Conservation (phyloP, 2,113 vertebrate species). For the Actinemys pallida region DNA sequence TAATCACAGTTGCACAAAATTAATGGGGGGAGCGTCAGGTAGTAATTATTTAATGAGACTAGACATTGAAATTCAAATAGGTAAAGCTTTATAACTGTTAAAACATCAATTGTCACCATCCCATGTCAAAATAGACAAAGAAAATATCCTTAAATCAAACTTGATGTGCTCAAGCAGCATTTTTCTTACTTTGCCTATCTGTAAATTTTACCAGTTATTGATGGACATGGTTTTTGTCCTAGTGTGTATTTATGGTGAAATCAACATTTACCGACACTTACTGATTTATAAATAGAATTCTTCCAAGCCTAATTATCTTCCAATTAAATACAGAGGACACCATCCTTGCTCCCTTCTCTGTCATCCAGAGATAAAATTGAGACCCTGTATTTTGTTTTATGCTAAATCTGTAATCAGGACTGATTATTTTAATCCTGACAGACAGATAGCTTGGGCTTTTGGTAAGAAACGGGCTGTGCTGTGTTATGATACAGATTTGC, state of each 20-base stretch:
- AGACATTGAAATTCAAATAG: neutral
- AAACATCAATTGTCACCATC: neutral
- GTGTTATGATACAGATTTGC: neutral
- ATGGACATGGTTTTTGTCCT: neutral
- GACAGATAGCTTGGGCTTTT: rapidly evolving
- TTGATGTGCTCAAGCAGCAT: neutral
- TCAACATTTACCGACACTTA: neutral
- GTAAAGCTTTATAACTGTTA: neutral
- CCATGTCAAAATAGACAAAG: neutral
- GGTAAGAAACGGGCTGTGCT: neutral
- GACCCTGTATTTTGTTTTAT: neutral
- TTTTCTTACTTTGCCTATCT: neutral
- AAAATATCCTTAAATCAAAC: neutral
- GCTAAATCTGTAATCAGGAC: neutral
- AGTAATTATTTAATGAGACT: neutral
- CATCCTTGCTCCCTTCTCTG: neutral
- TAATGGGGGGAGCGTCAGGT: neutral
- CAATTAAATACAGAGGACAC: neutral
- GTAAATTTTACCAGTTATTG: neutral
- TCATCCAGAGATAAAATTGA: neutral
- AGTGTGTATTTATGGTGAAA: neutral
- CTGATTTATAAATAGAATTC: neutral
- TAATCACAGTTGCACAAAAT: neutral
- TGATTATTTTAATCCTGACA: neutral
- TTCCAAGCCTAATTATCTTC: neutral